These are phyloP conservation scores for Eilema sororculum DNA, from an alignment of 2,888 invertebrate genomes.

Conservation along the genomic window DNA sequence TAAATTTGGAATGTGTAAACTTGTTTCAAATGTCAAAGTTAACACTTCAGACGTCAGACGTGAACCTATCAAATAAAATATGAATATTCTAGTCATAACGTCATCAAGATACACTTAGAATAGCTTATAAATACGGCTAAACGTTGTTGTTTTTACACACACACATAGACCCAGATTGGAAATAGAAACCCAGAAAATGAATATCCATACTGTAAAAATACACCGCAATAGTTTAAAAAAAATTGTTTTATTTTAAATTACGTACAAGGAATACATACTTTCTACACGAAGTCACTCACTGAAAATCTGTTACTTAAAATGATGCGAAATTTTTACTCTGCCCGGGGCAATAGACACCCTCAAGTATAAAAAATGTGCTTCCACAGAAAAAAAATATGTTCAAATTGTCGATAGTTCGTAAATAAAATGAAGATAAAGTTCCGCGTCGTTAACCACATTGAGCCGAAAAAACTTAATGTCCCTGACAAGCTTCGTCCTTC, in stretches of 20 bases:
- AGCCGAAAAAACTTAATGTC: constrained; percentile 11
- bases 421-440: constrained; percentile 3
- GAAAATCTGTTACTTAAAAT: too few species aligned
- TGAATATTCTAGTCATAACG: not conserved
- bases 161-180: too few species aligned
- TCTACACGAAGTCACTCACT: too few species aligned
- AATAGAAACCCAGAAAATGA: too few species aligned
- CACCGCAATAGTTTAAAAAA: too few species aligned
- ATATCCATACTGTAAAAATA: too few species aligned
- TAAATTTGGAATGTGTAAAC: not conserved
- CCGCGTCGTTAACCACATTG: constrained; percentile 3
- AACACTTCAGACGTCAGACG: not conserved
- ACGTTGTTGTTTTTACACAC: too few species aligned
- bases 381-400: not conserved
- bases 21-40: not conserved
- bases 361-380: not conserved
- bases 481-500: constrained; percentile 3
- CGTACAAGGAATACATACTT: too few species aligned
- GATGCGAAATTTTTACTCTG: too few species aligned
- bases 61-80: not conserved
- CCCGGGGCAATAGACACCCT: too few species aligned
- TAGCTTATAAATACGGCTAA: not conserved
- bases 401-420: not conserved
- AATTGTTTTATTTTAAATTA: too few species aligned
- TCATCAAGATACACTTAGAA: not conserved